A percentile compares a stretch with the other conserved stretches of the same genome.
Evolutionary conservation across 2,113 vertebrate genomes (phyloP).

Genomic region (Psammodynastes pulverulentus): DNA sequence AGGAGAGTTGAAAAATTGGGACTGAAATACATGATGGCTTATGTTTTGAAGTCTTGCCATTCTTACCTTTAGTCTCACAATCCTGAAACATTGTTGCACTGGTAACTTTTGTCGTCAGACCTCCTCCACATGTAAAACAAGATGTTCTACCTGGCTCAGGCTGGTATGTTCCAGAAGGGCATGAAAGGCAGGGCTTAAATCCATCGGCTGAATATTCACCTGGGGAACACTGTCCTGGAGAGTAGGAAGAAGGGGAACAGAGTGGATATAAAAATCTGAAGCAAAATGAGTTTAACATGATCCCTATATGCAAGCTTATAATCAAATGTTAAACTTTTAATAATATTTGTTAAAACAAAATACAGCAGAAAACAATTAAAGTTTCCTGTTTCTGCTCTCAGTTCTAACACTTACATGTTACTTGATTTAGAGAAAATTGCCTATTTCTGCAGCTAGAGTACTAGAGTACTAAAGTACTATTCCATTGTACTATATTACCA

Average conservation of each 20-base stretch:
- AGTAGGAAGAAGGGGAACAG: slow-evolving; percentile 1
- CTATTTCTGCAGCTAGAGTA: not conserved
- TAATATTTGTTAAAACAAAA: not conserved
- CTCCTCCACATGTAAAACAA: slow-evolving; percentile 88
- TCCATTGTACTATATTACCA: accelerated
- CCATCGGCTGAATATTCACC: slow-evolving; percentile 89
- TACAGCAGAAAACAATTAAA: not conserved
- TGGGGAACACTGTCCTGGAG: slow-evolving; percentile 81
- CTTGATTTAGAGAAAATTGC: not conserved
- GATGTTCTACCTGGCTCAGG: slow-evolving; percentile 85
- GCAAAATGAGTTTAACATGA: not conserved
- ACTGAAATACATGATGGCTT: slow-evolving; percentile 3
- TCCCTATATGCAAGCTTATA: not conserved
- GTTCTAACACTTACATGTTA: not conserved
- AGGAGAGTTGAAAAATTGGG: not conserved
- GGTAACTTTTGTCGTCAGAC: slow-evolving; percentile 78
- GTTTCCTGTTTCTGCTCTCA: not conserved
- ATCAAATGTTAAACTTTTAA: not conserved
- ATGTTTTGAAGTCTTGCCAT: not conserved
- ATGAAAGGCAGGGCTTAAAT: slow-evolving; percentile 84
- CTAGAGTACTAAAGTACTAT: too few relatives aligned
- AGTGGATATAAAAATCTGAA: not conserved
- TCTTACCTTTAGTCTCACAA: slow-evolving; percentile 93
- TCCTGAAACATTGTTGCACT: slow-evolving; percentile 85
- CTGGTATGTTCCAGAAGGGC: slow-evolving; percentile 87